Evolutionary conservation across 2,113 vertebrate genomes (phyloP).

Genomic region (Aramus guarauna): DNA sequence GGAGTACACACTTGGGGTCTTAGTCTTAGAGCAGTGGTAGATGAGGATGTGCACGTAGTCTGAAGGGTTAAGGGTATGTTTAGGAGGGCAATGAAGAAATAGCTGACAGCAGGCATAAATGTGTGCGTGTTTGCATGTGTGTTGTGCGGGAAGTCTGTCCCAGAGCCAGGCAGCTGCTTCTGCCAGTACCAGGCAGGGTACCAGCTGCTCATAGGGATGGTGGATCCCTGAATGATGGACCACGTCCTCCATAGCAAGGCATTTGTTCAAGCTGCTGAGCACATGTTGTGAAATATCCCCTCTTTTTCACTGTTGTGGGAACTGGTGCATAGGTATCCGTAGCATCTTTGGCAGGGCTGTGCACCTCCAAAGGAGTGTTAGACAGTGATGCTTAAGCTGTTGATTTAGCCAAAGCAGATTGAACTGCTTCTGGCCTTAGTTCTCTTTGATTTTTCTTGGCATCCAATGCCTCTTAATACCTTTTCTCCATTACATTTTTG

Average conservation of each 20-base stretch:
- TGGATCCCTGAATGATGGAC: neutral
- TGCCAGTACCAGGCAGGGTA: neutral
- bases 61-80: neutral
- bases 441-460: conserved; percentile 1
- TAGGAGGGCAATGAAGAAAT: neutral
- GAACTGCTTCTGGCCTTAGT: neutral
- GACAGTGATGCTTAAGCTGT: neutral
- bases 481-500: neutral
- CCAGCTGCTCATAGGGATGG: neutral
- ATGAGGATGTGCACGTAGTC: neutral
- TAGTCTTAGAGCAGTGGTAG: neutral
- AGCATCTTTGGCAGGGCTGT: neutral
- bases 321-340: neutral
- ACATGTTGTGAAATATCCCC: neutral
- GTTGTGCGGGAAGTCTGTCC: neutral
- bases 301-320: neutral
- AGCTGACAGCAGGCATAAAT: neutral
- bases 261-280: neutral
- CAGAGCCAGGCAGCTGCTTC: neutral
- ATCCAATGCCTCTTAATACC: neutral
- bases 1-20: accelerated
- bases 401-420: neutral
- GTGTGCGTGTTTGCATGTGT: neutral
- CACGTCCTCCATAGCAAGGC: neutral
- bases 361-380: neutral